Evolutionary conservation across 2,888 invertebrate genomes (phyloP).

Genomic region (Ennomos quercinarius): DNA sequence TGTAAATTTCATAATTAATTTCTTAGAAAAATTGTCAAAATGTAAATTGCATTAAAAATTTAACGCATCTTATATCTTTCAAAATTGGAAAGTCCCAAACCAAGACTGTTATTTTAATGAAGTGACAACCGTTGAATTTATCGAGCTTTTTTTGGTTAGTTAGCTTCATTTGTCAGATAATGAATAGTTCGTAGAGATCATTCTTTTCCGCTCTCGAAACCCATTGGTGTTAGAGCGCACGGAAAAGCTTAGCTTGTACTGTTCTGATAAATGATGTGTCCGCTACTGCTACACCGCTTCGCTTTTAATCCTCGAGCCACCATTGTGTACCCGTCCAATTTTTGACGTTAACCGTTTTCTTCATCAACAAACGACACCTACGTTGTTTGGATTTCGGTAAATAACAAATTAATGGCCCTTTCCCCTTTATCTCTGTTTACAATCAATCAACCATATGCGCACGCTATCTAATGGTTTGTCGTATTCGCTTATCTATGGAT

Average conservation of each 20-base stretch:
- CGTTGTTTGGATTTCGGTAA: constrained; percentile 66
- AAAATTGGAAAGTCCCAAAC: constrained; percentile 7
- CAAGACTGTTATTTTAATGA: constrained; percentile 18
- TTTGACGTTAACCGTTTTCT: constrained; percentile 77
- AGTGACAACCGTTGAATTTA: constrained; percentile 22
- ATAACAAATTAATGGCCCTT: constrained; percentile 75
- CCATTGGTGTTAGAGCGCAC: constrained; percentile 57
- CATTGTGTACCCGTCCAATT: constrained; percentile 78
- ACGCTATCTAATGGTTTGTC: constrained; percentile 61
- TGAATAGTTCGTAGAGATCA: constrained; percentile 26
- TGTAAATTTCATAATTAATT: constrained; percentile 21
- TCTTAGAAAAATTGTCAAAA: constrained; percentile 17
- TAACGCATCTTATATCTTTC: constrained; percentile 16
- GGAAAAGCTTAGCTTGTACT: constrained; percentile 59
- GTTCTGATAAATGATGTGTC: constrained; percentile 82
- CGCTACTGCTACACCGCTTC: constrained; percentile 80
- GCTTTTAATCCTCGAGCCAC: constrained; percentile 80
- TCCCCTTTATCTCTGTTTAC: constrained; percentile 66
- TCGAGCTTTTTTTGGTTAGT: constrained; percentile 23
- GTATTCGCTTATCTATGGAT: constrained; percentile 45
- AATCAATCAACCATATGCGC: constrained; percentile 65
- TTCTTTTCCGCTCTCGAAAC: constrained; percentile 47
- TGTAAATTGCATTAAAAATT: constrained; percentile 22
- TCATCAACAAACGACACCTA: constrained; percentile 66
- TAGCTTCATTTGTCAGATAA: constrained; percentile 24